phyloP scores from a whole-genome alignment of 2,113 vertebrate genomes.

The Gorilla gorilla region DNA sequence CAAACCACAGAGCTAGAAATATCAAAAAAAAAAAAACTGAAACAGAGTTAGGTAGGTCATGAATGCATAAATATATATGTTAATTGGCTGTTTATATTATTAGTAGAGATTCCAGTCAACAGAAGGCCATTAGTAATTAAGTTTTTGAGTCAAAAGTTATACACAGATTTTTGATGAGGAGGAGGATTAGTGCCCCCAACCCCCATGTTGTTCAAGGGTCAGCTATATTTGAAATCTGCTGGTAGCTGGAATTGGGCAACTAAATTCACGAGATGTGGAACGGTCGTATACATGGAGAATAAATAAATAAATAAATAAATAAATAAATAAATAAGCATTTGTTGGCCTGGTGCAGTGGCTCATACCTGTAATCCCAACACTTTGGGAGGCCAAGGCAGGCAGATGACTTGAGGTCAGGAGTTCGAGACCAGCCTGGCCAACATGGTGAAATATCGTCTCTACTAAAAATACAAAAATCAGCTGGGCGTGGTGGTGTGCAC shows the following conservation, averaged over 20 bases:
- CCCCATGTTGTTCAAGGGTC: neutral
- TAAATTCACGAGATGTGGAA: constrained; percentile 34
- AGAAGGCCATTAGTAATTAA: neutral
- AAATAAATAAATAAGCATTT: neutral
- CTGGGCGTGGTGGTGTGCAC: neutral
- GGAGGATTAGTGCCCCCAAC: neutral
- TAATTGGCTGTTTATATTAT: neutral
- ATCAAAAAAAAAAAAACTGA: neutral
- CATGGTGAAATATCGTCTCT: neutral
- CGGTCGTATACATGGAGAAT: neutral
- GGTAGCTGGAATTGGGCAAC: neutral
- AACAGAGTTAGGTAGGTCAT: neutral
- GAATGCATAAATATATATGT: neutral
- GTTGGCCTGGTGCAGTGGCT: neutral
- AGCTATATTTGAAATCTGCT: neutral
- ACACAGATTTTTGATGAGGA: neutral
- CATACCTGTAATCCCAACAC: neutral
- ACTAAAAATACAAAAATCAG: neutral
- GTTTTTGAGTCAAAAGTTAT: neutral
- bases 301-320: neutral
- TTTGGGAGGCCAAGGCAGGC: neutral
- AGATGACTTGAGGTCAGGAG: neutral
- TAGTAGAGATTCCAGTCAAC: neutral
- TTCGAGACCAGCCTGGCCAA: neutral
- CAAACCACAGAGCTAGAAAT: neutral